These are phyloP conservation scores for Pseudanteris insignis DNA, from an alignment of 2,888 invertebrate genomes.

Conservation along the genomic window DNA sequence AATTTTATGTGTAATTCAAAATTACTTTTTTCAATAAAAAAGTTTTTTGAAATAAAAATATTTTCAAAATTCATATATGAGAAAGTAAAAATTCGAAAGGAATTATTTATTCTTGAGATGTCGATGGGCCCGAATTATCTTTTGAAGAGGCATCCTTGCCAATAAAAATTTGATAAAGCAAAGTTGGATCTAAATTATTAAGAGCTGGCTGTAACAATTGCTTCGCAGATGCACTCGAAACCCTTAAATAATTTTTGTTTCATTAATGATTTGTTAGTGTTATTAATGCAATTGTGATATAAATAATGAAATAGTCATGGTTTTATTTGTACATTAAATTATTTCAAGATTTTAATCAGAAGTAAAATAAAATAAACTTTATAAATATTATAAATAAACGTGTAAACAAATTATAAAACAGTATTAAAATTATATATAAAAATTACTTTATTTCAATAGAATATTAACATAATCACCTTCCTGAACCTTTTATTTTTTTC, in stretches of 20 bases:
- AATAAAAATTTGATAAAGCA: slow-evolving; percentile 55
- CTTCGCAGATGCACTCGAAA: slow-evolving; percentile 55
- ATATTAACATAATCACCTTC: slow-evolving; percentile 59
- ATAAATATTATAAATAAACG: background rate
- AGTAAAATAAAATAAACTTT: background rate
- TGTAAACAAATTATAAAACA: too few species aligned
- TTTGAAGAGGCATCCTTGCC: slow-evolving; percentile 49
- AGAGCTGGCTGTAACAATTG: slow-evolving; percentile 55
- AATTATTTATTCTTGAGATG: slow-evolving; percentile 30
- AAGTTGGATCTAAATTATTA: slow-evolving; percentile 52
- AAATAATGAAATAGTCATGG: too few species aligned
- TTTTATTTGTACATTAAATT: background rate
- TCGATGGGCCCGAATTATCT: slow-evolving; percentile 29
- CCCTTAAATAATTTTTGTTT: slow-evolving; percentile 53
- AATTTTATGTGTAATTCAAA: too few species aligned
- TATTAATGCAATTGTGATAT: too few species aligned
- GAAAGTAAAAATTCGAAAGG: too few species aligned
- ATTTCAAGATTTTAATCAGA: background rate
- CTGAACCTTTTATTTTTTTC: slow-evolving; percentile 60
- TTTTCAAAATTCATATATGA: too few species aligned
- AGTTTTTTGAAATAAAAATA: too few species aligned
- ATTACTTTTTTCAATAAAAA: too few species aligned
- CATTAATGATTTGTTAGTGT: too few species aligned
- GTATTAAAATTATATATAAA: too few species aligned
- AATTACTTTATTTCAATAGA: too few species aligned